Percentiles rank a stretch among this genome's conserved stretches.
These are phyloP conservation scores for Ostrea denselamellosa DNA, from an alignment of 1,140 invertebrate genomes.

Conservation along the genomic window DNA sequence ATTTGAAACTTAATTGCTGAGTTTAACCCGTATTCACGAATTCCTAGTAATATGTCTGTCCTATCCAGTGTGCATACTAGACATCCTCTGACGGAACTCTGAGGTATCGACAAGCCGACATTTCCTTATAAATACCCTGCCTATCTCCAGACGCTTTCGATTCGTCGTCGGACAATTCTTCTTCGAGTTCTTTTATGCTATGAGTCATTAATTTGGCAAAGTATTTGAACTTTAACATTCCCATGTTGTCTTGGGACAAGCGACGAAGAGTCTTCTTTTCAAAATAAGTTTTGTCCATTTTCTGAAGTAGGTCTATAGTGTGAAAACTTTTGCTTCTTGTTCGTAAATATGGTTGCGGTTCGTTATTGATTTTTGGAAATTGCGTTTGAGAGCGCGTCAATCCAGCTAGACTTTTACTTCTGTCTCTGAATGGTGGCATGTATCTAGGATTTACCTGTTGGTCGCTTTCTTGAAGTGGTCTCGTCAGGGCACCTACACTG, in stretches of 20 bases:
- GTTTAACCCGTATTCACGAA: neutral
- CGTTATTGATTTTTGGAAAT: neutral
- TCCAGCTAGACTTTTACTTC: neutral
- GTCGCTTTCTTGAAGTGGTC: neutral
- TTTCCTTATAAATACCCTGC: neutral
- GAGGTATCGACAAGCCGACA: constrained; percentile 3
- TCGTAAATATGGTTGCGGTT: neutral
- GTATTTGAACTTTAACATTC: constrained; percentile 22
- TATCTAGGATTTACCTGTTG: neutral
- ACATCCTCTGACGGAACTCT: neutral
- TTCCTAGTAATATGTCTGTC: no score
- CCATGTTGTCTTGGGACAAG: neutral
- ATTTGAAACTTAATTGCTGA: no score
- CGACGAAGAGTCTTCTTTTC: constrained; percentile 10
- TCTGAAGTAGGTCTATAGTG: neutral
- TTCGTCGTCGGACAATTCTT: neutral
- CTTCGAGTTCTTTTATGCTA: constrained; percentile 1
- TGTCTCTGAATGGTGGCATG: neutral
- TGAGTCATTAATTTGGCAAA: constrained; percentile 31
- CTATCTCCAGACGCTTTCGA: neutral
- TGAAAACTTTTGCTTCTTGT: constrained; percentile 21
- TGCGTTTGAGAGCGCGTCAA: neutral
- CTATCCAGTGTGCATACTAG: neutral
- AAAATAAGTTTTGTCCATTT: neutral
- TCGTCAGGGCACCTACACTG: neutral